Evolutionary conservation across 2,113 vertebrate genomes (phyloP).

Genomic region (Cygnus buccinator): DNA sequence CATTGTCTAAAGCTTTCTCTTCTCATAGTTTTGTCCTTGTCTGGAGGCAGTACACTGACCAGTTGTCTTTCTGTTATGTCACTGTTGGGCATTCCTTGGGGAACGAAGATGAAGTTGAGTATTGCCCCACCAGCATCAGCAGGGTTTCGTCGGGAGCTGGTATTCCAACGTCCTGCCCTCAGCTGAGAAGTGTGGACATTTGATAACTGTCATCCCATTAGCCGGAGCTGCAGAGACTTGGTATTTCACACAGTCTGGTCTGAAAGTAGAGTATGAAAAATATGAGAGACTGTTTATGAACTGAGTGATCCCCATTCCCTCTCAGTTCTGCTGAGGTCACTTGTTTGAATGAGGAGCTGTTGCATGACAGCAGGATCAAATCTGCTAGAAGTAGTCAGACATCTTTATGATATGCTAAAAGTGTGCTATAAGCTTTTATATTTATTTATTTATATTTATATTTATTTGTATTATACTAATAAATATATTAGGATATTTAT

Average conservation of each 20-base stretch:
- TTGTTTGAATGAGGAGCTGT: background rate
- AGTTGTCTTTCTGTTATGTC: background rate
- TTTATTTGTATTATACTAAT: too few relatives aligned
- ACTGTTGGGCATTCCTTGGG: background rate
- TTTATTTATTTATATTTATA: too few relatives aligned
- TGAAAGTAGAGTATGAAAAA: background rate
- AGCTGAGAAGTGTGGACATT: background rate
- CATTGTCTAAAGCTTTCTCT: background rate
- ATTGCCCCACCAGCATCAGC: background rate
- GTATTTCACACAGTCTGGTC: background rate
- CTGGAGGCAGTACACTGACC: accelerated
- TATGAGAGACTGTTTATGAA: background rate
- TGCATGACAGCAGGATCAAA: background rate
- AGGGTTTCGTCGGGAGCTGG: background rate
- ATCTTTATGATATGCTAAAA: background rate
- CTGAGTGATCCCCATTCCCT: background rate
- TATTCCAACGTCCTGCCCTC: background rate
- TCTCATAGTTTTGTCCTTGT: background rate
- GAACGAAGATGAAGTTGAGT: background rate
- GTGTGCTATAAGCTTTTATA: background rate
- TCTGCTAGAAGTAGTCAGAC: background rate
- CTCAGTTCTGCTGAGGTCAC: background rate
- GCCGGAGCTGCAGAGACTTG: background rate
- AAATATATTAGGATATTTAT: too few relatives aligned
- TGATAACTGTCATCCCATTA: background rate